Evolutionary conservation across 2,888 invertebrate species (phyloP).

Genomic region (Agrilus biguttatus): DNA sequence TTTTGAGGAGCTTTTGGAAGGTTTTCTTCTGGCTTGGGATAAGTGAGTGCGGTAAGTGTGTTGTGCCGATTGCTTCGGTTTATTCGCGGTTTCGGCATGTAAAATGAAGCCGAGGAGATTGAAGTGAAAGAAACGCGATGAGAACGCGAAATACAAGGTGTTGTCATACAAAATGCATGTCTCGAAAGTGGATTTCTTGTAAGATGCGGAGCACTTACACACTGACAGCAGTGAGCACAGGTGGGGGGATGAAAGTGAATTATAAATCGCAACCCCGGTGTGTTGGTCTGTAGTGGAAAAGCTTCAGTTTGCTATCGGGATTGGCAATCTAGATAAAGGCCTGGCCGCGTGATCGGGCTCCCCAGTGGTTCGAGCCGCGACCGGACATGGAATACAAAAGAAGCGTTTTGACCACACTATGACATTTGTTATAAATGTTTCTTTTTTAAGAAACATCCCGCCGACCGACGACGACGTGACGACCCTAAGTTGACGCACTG

Average conservation of each 20-base stretch:
- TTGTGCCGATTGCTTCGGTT: too few relatives aligned
- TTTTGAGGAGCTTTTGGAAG: too few relatives aligned
- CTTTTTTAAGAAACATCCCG: conserved; percentile 7
- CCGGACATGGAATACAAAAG: conserved; percentile 11
- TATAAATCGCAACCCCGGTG: conserved; percentile 21
- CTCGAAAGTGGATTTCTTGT: conserved; percentile 26
- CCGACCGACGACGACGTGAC: background rate
- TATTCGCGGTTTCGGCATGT: conserved; percentile 12
- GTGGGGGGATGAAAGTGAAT: conserved; percentile 16
- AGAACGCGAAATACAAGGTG: conserved; percentile 18
- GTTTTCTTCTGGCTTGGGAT: too few relatives aligned
- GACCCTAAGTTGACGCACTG: too few relatives aligned
- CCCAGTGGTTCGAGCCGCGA: conserved; percentile 12
- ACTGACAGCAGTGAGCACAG: conserved; percentile 5
- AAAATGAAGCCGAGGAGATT: conserved; percentile 17
- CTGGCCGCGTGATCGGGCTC: conserved; percentile 19
- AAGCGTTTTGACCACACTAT: conserved; percentile 13
- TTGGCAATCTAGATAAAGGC: conserved; percentile 26
- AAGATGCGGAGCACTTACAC: conserved; percentile 10
- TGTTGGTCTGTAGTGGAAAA: conserved; percentile 3
- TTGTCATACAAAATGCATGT: conserved; percentile 29
- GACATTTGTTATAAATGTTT: conserved; percentile 20
- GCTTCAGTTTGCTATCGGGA: conserved; percentile 15
- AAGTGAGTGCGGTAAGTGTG: too few relatives aligned
- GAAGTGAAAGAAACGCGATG: conserved; percentile 17